Conservation (phyloP, 1,140 invertebrate genomes). For the Ips nitidus region DNA sequence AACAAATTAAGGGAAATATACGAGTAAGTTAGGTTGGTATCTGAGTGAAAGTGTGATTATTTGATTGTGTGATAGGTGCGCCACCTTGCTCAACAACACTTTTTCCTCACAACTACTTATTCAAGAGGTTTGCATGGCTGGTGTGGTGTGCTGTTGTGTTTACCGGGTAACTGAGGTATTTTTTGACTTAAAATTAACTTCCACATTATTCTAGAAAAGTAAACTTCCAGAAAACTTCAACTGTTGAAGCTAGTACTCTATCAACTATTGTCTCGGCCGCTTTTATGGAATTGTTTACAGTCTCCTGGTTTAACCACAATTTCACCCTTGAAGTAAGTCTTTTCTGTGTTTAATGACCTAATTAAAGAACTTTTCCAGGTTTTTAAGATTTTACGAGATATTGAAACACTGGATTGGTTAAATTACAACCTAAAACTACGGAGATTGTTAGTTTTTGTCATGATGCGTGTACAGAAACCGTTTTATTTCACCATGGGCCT, state of each 20-base stretch:
- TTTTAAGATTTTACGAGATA: neutral
- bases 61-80: neutral
- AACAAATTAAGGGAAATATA: constrained; percentile 35
- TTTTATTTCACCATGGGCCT: neutral
- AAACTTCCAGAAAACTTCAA: neutral
- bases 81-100: neutral
- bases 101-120: neutral
- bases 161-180: constrained; percentile 7
- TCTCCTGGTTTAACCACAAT: neutral
- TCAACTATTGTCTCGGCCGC: neutral
- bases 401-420: neutral
- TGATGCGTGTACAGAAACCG: neutral
- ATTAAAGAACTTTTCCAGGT: neutral
- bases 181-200: neutral
- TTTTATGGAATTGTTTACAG: neutral
- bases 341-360: neutral
- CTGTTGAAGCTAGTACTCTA: neutral
- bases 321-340: neutral
- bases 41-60: neutral
- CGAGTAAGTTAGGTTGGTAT: constrained; percentile 5
- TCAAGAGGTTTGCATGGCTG: neutral
- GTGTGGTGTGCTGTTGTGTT: constrained; percentile 1
- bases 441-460: neutral
- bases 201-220: neutral
- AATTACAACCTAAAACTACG: neutral